phyloP scores from a whole-genome alignment of 2,113 vertebrate species.

The Alosa alosa region DNA sequence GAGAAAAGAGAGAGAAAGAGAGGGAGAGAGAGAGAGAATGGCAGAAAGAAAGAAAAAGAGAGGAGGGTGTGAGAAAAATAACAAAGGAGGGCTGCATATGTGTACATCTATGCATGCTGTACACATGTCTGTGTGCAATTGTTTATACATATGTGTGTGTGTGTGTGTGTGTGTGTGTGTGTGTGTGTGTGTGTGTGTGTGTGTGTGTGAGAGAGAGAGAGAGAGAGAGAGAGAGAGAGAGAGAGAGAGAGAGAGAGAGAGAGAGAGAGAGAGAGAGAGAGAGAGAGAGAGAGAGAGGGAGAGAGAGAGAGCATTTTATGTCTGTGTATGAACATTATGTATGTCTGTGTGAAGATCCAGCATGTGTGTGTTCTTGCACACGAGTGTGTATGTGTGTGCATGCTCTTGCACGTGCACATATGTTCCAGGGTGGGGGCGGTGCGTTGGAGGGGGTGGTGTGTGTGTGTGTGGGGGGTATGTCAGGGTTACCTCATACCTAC shows the following conservation, averaged over 20 bases:
- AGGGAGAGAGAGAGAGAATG: not conserved
- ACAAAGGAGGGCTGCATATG: not conserved
- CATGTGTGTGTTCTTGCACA: conserved; percentile 32
- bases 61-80: not conserved
- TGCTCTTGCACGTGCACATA: not conserved
- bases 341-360: not conserved
- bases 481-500: not conserved
- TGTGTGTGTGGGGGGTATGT: not conserved
- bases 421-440: not conserved
- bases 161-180: not conserved
- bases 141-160: not conserved
- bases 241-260: too few relatives aligned
- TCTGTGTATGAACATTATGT: not conserved
- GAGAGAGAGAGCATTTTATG: too few relatives aligned
- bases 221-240: too few relatives aligned
- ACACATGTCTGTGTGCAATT: conserved; percentile 7
- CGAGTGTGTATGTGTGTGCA: conserved; percentile 29
- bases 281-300: too few relatives aligned
- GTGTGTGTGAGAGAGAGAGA: not conserved
- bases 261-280: too few relatives aligned
- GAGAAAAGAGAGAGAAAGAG: too few relatives aligned
- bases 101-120: conserved; percentile 24
- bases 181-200: conserved; percentile 21
- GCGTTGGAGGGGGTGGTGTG: too few relatives aligned
- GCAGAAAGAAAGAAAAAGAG: not conserved